Evolutionary conservation across 2,113 vertebrate species (phyloP).

Genomic region (Spea bombifrons): DNA sequence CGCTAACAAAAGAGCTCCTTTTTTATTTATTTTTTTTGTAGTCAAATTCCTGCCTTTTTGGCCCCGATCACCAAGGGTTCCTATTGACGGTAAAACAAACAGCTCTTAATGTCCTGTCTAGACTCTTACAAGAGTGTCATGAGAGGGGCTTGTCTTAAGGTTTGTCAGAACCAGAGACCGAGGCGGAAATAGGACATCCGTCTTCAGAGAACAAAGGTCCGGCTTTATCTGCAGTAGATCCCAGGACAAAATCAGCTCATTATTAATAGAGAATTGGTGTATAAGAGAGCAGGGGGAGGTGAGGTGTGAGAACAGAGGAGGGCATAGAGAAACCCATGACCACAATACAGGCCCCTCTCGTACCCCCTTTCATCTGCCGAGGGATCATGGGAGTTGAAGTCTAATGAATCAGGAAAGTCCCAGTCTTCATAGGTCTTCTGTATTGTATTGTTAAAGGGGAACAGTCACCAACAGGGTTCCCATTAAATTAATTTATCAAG

Average conservation of each 20-base stretch:
- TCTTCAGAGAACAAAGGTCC: slow-evolving; percentile 34
- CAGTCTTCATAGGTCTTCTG: too few species aligned
- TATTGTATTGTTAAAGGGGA: too few species aligned
- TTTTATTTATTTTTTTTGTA: slow-evolving; percentile 21
- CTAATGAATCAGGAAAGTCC: too few species aligned
- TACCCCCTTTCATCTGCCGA: too few species aligned
- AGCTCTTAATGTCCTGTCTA: slow-evolving; percentile 41
- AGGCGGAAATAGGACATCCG: slow-evolving; percentile 40
- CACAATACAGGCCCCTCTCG: too few species aligned
- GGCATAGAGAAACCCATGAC: not conserved
- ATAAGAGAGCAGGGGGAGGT: not conserved
- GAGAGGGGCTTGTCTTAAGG: slow-evolving; percentile 29
- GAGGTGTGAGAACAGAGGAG: slow-evolving; percentile 33
- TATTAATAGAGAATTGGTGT: slow-evolving; percentile 27
- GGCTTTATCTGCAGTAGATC: slow-evolving; percentile 25
- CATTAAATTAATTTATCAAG: too few species aligned
- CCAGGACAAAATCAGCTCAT: slow-evolving; percentile 30
- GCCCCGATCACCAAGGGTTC: slow-evolving; percentile 41
- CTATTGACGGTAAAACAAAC: slow-evolving; percentile 46
- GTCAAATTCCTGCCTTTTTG: slow-evolving; percentile 44
- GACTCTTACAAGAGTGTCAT: slow-evolving; percentile 44
- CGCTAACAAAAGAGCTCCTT: slow-evolving; percentile 21
- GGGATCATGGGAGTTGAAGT: too few species aligned
- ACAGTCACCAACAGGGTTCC: too few species aligned
- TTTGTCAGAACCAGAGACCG: slow-evolving; percentile 33